These are phyloP conservation scores for Ecliptopera silaceata DNA, from an alignment of 2,888 invertebrate species.

Conservation along the genomic window DNA sequence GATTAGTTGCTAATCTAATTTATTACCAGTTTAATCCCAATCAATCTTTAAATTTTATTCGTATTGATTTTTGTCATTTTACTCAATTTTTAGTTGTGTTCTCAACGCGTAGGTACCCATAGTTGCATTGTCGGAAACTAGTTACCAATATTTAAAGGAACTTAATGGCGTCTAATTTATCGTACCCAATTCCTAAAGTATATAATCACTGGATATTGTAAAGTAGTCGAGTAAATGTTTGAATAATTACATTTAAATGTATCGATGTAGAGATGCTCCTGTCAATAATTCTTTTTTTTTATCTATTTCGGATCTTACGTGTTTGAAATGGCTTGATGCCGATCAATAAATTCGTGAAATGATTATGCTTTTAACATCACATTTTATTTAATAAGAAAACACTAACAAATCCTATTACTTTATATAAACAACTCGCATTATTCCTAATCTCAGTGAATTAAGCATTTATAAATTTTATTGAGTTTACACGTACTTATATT, in stretches of 20 bases:
- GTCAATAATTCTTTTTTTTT: too few species aligned
- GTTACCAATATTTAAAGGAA: not conserved
- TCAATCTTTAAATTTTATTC: too few species aligned
- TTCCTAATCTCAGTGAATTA: too few species aligned
- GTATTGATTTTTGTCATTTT: not conserved
- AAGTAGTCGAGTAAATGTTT: not conserved
- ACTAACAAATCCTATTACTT: too few species aligned
- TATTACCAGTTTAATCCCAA: not conserved
- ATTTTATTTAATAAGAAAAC: too few species aligned
- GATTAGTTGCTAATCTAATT: not conserved
- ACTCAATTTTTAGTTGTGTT: not conserved
- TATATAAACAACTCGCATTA: too few species aligned
- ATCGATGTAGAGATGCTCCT: too few species aligned
- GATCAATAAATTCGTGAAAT: too few species aligned
- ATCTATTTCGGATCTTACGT: too few species aligned
- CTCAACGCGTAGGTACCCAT: not conserved
- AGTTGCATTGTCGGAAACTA: not conserved
- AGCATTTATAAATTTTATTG: not conserved
- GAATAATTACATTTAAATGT: not conserved
- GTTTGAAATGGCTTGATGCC: too few species aligned
- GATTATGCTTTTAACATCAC: too few species aligned
- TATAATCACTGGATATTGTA: not conserved
- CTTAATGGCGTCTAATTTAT: not conserved
- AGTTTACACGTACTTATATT: constrained; percentile 13
- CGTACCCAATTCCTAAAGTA: not conserved